Evolutionary conservation across 2,113 vertebrate genomes (phyloP), one percentile per base, ranked within the genome.

Genomic region (Laterallus jamaicensis): DNA sequence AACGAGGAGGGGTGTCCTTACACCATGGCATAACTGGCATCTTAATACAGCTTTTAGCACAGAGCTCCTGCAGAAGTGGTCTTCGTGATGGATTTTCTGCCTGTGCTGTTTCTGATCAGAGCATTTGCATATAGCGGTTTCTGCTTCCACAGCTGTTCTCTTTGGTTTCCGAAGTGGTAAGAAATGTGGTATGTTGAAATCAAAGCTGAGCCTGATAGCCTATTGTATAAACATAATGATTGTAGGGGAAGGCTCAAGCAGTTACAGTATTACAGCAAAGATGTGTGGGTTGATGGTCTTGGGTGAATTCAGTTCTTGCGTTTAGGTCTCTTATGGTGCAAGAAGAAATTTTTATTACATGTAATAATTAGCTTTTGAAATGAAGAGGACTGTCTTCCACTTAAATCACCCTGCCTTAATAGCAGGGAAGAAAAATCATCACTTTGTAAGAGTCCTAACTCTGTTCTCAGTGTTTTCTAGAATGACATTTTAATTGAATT

Each of bases 291-390:
- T 58, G 74, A 68, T 75, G 86, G 74, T 85, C 69, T 70, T 75
- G 52, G 76, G 68, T 55, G 58, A 87, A 62, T 93, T 60, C 18
- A 79, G 10, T 75, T 71, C 42, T 44, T 73, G 42, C 0, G 0
- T 76, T 94, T 73, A 63, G 49, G 58, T 88, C 73, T 92, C 54
- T 42, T 64, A 69, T 6, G 22, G n/a, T 91, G 54, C 50, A 87
- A 76, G n/a, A 77, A 89, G 49, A 82, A 75, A 71, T 55, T 70
- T 78, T 93, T 78, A 84, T 76, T 94, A 26, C 18, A 6, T 71
- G 24, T 69, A 84, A 85, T 91, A 92, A 87, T 92, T 93, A 87
- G 88, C 63, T 92, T 91, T 92, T 93, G 66, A 84, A 95, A 82
- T 78, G 60, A 78, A 76, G 69, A 18, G 18, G 29, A 26, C 92